Base-by-base conservation (phyloP, 2,888 invertebrate genomes). In the Stramonita haemastoma region DNA sequence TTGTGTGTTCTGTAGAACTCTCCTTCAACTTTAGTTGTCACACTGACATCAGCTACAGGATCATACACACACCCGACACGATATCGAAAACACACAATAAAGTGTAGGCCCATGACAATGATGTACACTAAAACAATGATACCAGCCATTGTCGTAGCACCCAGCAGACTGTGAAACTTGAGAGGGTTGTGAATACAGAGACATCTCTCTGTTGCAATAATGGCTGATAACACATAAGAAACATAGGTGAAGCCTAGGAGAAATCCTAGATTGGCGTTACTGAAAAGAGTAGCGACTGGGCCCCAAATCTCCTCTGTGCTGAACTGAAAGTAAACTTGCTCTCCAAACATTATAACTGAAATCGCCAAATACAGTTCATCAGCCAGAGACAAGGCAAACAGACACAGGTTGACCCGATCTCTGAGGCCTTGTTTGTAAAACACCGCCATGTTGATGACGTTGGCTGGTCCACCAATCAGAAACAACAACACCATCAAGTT, bases 401-500 rank as follows among this genome's bases (percentile, higher is more conserved):
- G 83, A 83, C 83, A 83, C 83, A 83, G 83, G 83, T 83, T 83
- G 46, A 83, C 83, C 22, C 83, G 83, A 46, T 83, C 83, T 46
- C 26, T 32, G 15, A 83, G 83, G 26, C 83, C 83, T 8, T 83
- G 83, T 46, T 83, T 83, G 46, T 46, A 83, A 26, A 83, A 83
- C 83, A 83, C 83, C 46, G n/a, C 83, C 83, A 83, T 36, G 83
- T 83, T 83, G 83, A 83, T 83, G 83, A 83, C 26, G 83, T 83
- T 83, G 26, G 83, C 83, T 46, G 83, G 83, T 46, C 83, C 83
- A 83, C 83, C 83, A 46, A 83, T 83, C 83, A 83, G 83, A 46
- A 83, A 83, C 83, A 83, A 13, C 8, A 83, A 26, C 6, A 22
- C 36, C 8, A 83, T 1, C 46, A 83, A 0, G 46, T 83, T 83